A percentile compares a stretch with the other conserved stretches of the same genome.
Evolutionary conservation across 2,797 vertebrate species (phyloP).

Genomic region (Oceanodroma leucorhoa): DNA sequence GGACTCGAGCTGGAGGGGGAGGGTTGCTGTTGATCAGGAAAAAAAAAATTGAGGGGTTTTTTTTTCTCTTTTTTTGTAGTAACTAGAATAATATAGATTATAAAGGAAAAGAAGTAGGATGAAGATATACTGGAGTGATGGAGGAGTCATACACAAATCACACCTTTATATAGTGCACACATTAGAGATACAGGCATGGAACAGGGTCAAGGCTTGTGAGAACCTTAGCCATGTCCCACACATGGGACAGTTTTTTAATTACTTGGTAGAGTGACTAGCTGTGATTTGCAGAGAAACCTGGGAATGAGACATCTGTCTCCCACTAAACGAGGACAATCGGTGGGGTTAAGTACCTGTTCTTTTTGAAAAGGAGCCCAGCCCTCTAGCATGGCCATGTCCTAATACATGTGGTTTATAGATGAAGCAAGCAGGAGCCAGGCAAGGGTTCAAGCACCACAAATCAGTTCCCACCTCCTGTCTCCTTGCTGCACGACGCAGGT

Average conservation of each 20-base stretch:
- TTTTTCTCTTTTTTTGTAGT: not conserved
- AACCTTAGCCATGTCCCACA: slow-evolving; percentile 1
- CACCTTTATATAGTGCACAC: not conserved
- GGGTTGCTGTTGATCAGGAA: not conserved
- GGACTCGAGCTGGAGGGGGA: not conserved
- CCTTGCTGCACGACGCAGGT: not conserved
- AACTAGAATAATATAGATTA: not conserved
- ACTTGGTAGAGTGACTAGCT: slow-evolving; percentile 11
- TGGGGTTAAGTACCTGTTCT: not conserved
- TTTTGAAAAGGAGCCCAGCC: not conserved
- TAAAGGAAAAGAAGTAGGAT: not conserved
- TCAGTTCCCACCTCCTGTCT: not conserved
- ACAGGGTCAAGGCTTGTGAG: not conserved
- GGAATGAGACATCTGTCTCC: not conserved
- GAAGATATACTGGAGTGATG: not conserved
- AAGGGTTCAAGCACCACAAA: not conserved
- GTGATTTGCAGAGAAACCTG: slow-evolving; percentile 31
- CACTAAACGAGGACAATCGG: not conserved
- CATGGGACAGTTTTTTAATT: slow-evolving; percentile 15
- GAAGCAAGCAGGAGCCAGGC: not conserved
- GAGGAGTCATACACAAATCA: not conserved
- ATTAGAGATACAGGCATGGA: fast-evolving
- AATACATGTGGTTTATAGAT: not conserved
- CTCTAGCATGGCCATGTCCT: not conserved
- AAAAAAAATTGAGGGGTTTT: fast-evolving